Conservation (phyloP, 2,113 vertebrate genomes). For the Chaetops frenatus region DNA sequence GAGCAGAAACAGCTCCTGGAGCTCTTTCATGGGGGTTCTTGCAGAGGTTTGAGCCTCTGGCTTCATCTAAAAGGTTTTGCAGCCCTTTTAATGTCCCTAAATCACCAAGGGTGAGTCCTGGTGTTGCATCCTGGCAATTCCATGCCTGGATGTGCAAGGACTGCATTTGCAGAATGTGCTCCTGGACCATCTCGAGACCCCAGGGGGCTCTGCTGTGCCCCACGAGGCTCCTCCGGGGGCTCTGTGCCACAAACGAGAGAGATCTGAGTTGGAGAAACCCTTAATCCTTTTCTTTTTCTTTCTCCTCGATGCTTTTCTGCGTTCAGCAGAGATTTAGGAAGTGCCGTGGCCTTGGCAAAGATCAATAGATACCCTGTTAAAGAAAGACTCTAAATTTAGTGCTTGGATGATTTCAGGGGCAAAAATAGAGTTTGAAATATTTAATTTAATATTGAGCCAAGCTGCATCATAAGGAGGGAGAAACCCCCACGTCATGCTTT, state of each 20-base stretch:
- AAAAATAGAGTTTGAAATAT: not conserved
- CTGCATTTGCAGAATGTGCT: not conserved
- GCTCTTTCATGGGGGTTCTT: accelerated
- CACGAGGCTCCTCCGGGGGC: not conserved
- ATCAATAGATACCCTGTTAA: not conserved
- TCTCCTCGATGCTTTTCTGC: not conserved
- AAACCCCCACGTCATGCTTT: not conserved
- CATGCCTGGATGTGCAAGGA: not conserved
- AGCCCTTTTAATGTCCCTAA: accelerated
- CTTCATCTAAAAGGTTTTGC: not conserved
- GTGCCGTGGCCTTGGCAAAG: not conserved
- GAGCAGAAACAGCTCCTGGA: not conserved
- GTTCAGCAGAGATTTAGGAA: not conserved
- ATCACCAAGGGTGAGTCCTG: accelerated
- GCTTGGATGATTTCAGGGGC: not conserved
- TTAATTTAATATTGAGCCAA: not conserved
- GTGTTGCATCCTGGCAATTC: not conserved
- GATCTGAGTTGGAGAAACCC: not conserved
- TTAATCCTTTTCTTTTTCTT: not conserved
- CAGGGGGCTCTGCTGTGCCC: accelerated
- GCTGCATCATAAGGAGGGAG: not conserved
- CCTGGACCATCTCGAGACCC: not conserved
- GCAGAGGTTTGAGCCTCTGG: not conserved
- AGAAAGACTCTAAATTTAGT: not conserved
- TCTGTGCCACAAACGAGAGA: not conserved